These are phyloP conservation scores for Tetragnatha montana DNA, from an alignment of 2,888 invertebrate genomes.

Conservation along the genomic window DNA sequence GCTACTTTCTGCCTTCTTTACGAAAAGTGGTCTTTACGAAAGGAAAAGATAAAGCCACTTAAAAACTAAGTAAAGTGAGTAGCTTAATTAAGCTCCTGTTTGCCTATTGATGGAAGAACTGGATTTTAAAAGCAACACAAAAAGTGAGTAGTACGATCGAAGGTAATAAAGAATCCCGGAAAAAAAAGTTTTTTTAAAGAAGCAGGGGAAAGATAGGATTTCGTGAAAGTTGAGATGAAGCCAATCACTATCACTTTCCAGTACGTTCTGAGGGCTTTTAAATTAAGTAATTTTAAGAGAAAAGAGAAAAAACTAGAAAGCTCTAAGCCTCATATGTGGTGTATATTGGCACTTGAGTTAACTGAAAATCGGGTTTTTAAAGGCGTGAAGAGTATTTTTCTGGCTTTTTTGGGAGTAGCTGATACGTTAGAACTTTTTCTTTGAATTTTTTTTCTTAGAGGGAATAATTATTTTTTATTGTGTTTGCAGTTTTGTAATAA, in stretches of 20 bases:
- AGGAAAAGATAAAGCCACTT: slow-evolving; percentile 8
- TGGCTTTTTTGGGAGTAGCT: not conserved
- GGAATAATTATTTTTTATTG: too few species aligned
- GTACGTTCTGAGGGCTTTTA: slow-evolving; percentile 23
- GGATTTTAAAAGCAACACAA: slow-evolving; percentile 11
- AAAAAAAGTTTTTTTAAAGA: not conserved
- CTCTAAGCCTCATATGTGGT: not conserved
- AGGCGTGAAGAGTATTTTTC: not conserved
- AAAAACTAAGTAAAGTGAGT: slow-evolving; percentile 38
- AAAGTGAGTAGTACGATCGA: not conserved
- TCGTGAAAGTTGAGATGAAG: slow-evolving; percentile 45
- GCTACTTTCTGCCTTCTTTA: not conserved
- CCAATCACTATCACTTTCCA: slow-evolving; percentile 35
- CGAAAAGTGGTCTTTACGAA: not conserved
- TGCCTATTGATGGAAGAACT: slow-evolving; percentile 38
- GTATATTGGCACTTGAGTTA: not conserved
- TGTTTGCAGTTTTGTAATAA: too few species aligned
- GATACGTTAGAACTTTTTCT: too few species aligned
- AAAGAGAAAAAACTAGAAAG: not conserved
- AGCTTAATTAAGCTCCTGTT: slow-evolving; percentile 47
- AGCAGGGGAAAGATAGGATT: slow-evolving; percentile 31
- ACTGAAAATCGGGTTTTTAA: not conserved
- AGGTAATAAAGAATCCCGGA: not conserved
- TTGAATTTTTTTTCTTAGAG: too few species aligned
- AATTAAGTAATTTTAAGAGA: slow-evolving; percentile 41